A percentile compares a stretch with the other conserved stretches of the same genome.
Conservation (phyloP, 2,888 invertebrate genomes). For the Caenorhabditis angaria region DNA sequence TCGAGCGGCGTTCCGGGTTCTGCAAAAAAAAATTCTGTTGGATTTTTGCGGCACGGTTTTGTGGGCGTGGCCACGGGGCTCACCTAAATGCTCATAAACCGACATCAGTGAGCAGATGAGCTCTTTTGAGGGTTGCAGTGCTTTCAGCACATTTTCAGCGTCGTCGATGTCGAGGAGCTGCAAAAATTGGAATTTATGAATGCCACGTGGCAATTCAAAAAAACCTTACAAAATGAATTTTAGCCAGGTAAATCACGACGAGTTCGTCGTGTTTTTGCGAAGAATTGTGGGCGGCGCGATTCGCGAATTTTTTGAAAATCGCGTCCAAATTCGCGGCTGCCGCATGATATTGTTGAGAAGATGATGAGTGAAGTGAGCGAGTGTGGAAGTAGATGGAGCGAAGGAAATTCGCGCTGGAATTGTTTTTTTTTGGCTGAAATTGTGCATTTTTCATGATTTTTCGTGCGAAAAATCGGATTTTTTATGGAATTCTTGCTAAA, state of each 20-base stretch:
- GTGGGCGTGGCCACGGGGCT: no score
- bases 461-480: background rate
- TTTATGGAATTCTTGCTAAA: background rate
- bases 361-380: constrained; percentile 39
- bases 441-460: background rate
- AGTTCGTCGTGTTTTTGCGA: constrained; percentile 22
- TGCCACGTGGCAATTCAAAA: background rate
- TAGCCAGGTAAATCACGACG: constrained; percentile 16
- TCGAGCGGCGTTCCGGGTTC: constrained; percentile 29
- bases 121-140: constrained; percentile 16
- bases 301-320: constrained; percentile 49
- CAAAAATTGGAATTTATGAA: no score
- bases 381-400: constrained; percentile 44
- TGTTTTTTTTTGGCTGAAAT: background rate
- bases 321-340: constrained; percentile 40
- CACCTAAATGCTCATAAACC: constrained; percentile 25
- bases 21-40: constrained; percentile 6
- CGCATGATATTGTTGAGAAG: constrained; percentile 16
- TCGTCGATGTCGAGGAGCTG: constrained; percentile 34
- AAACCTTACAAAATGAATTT: constrained; percentile 42
- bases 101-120: constrained; percentile 29
- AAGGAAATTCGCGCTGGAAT: constrained; percentile 32
- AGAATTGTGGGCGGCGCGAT: no score
- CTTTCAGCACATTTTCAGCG: constrained; percentile 8
- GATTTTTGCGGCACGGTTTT: no score